A percentile compares a stretch with the other conserved stretches of the same genome.
Conservation (phyloP, 2,888 invertebrate species). For the Branchellion lobata region DNA sequence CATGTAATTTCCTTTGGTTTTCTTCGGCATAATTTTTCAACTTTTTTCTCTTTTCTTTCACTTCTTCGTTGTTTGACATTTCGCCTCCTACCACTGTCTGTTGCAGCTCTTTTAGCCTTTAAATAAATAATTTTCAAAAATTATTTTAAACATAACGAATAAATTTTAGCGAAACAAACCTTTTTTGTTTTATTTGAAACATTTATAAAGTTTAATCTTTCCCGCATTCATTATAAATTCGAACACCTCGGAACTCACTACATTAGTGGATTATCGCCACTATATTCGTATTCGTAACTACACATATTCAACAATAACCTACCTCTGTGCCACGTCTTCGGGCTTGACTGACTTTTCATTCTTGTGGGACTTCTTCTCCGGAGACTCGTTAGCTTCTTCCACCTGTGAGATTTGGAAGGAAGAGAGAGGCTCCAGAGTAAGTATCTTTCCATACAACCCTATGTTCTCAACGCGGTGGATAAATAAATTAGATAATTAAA, state of each 20-base stretch:
- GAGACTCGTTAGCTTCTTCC: background rate
- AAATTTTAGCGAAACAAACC: background rate
- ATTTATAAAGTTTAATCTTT: too few relatives aligned
- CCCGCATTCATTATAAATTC: too few relatives aligned
- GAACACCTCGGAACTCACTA: too few relatives aligned
- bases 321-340: background rate
- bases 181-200: too few relatives aligned
- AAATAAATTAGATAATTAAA: too few relatives aligned
- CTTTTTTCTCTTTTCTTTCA: slow-evolving; percentile 71
- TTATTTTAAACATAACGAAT: too few relatives aligned
- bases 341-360: background rate
- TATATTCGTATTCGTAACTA: too few relatives aligned
- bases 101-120: slow-evolving; percentile 69
- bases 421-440: background rate
- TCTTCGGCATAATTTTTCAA: slow-evolving; percentile 74
- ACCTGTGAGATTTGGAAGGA: background rate
- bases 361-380: slow-evolving; percentile 17
- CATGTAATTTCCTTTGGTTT: slow-evolving; percentile 57
- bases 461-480: too few relatives aligned
- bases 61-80: slow-evolving; percentile 71
- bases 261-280: too few relatives aligned
- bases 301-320: background rate
- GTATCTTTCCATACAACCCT: background rate
- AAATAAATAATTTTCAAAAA: too few relatives aligned
- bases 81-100: slow-evolving; percentile 79